Evolutionary conservation across 1,140 invertebrate species (phyloP).

Genomic region (silkworm (Bombyx mori)): DNA sequence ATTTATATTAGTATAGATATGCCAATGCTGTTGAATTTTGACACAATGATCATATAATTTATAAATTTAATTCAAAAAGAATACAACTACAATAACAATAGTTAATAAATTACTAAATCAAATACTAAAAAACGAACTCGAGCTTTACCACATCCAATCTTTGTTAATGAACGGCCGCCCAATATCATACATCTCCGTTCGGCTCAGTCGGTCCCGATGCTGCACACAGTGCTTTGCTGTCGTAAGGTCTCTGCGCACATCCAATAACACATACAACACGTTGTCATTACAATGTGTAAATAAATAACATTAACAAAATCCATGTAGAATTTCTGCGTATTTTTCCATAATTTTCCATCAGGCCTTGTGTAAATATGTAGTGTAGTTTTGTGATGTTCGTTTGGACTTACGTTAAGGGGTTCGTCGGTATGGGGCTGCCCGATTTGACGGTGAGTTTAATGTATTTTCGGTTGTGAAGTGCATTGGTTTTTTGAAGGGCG

Average conservation of each 20-base stretch:
- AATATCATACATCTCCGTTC: constrained; percentile 7
- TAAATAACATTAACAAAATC: no score
- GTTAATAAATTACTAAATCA: not conserved
- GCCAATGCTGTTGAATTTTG: no score
- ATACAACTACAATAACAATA: not conserved
- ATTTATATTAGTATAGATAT: no score
- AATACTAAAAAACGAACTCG: no score
- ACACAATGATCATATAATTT: no score
- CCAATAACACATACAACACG: not conserved
- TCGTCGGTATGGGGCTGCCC: constrained; percentile 53
- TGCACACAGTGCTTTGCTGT: constrained; percentile 57
- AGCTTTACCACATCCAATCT: no score
- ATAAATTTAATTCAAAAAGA: no score
- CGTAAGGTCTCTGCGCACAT: constrained; percentile 41
- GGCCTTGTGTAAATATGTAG: no score
- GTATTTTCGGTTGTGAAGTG: not conserved
- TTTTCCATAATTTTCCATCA: no score
- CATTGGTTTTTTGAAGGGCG: no score
- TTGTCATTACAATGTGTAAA: constrained; percentile 8
- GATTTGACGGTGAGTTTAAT: constrained; percentile 55
- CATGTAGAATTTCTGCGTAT: no score
- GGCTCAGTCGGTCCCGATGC: constrained; percentile 48
- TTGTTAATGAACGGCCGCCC: not conserved
- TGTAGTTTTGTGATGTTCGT: constrained; percentile 48
- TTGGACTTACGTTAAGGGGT: constrained; percentile 40